Percentiles rank a stretch among this genome's conserved stretches.
Evolutionary conservation across 2,888 invertebrate genomes (phyloP).

Genomic region (Metacarcinus magister): DNA sequence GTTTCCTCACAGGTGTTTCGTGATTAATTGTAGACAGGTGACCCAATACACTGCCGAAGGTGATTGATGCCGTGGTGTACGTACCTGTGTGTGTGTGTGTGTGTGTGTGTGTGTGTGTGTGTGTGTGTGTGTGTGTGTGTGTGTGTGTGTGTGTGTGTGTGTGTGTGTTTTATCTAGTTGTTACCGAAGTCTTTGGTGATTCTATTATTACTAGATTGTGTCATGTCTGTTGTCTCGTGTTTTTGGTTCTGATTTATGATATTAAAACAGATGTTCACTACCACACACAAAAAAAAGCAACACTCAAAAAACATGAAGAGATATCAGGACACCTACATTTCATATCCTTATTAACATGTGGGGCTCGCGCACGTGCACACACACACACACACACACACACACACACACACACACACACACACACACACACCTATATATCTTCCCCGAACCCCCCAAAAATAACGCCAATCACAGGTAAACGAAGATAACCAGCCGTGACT

Average conservation of each 20-base stretch:
- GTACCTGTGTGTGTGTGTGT: background rate
- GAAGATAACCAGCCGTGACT: background rate
- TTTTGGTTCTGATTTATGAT: no score
- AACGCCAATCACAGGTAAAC: background rate
- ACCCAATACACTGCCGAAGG: background rate
- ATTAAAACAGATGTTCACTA: no score
- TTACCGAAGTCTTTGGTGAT: no score
- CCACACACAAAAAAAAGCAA: background rate
- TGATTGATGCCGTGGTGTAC: background rate
- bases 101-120: background rate
- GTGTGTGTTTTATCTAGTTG: no score
- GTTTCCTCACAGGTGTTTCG: slow-evolving; percentile 1
- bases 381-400: background rate
- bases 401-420: background rate
- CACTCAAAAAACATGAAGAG: background rate
- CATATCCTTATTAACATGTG: no score
- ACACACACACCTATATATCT: background rate
- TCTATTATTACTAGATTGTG: no score
- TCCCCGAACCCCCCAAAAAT: no score
- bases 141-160: background rate
- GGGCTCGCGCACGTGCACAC: background rate
- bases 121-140: background rate
- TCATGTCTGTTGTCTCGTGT: no score
- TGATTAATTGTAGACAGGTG: slow-evolving; percentile 7
- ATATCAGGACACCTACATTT: no score